A percentile compares a stretch with the other conserved stretches of the same genome.
Evolutionary conservation across 2,888 invertebrate species (phyloP).

Genomic region (Drosophila testacea): DNA sequence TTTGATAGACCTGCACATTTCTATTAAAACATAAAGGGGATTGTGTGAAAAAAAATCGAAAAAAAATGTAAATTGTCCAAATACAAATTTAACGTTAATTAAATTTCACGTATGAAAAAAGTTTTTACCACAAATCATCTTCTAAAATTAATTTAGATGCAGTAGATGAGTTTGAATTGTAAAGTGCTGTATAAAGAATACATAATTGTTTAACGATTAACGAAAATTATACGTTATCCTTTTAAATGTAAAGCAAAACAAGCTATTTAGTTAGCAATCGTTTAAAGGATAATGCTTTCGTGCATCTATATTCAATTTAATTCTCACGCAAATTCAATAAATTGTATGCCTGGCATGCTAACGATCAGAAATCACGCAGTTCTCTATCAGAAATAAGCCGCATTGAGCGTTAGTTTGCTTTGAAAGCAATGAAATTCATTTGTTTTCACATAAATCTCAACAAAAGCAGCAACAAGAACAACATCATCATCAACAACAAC

Average conservation of each 20-base stretch:
- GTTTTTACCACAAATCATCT: too few species aligned
- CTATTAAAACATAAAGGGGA: too few species aligned
- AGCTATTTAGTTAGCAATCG: not conserved
- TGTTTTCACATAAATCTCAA: constrained; percentile 34
- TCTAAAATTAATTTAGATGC: too few species aligned
- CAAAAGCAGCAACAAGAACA: constrained; percentile 24
- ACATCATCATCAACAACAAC: not conserved
- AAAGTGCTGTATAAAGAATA: too few species aligned
- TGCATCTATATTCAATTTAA: not conserved
- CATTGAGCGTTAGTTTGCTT: constrained; percentile 1
- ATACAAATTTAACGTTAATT: too few species aligned
- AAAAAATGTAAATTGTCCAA: too few species aligned
- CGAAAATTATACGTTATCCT: not conserved
- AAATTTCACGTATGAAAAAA: too few species aligned
- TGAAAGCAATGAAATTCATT: constrained; percentile 40
- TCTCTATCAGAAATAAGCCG: constrained; percentile 2
- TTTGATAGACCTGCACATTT: too few species aligned
- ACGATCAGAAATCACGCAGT: constrained; percentile 29
- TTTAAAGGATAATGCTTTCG: not conserved
- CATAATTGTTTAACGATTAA: too few species aligned
- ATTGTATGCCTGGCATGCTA: not conserved
- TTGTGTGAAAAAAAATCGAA: too few species aligned
- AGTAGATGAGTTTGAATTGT: too few species aligned
- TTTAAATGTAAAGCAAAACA: not conserved
- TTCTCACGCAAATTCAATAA: not conserved